These are phyloP conservation scores for Aythya baeri DNA, from an alignment of 2,113 vertebrate species.

Conservation along the genomic window DNA sequence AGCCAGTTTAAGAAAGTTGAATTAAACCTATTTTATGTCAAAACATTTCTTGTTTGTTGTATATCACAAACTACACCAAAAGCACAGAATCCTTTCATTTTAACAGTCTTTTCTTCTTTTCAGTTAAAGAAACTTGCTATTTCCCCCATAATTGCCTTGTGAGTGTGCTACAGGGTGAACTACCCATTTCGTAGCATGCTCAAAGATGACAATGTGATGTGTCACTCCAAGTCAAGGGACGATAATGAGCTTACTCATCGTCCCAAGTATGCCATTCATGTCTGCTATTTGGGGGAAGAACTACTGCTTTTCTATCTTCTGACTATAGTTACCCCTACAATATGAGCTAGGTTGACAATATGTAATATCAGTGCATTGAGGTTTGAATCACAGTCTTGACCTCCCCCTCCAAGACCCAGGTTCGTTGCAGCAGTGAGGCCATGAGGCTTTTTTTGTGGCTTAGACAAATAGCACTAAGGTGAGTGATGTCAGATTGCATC, in stretches of 20 bases:
- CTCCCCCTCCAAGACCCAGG: background rate
- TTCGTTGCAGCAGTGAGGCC: background rate
- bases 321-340: background rate
- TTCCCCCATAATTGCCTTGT: background rate
- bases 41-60: background rate
- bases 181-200: background rate
- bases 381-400: background rate
- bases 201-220: background rate
- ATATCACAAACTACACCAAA: background rate
- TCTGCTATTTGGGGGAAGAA: background rate
- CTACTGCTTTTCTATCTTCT: background rate
- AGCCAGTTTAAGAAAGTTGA: background rate
- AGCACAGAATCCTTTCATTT: rapidly evolving
- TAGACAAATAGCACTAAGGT: background rate
- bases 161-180: background rate
- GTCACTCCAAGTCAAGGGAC: background rate
- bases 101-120: background rate
- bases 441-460: background rate
- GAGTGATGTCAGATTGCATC: background rate
- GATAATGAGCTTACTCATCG: background rate
- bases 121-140: background rate
- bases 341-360: background rate
- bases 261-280: rapidly evolving
- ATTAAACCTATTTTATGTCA: background rate
- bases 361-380: background rate